Evolutionary conservation across 2,888 invertebrate genomes (phyloP), one percentile per base, ranked within the genome.

Genomic region (Drosophila dives): DNA sequence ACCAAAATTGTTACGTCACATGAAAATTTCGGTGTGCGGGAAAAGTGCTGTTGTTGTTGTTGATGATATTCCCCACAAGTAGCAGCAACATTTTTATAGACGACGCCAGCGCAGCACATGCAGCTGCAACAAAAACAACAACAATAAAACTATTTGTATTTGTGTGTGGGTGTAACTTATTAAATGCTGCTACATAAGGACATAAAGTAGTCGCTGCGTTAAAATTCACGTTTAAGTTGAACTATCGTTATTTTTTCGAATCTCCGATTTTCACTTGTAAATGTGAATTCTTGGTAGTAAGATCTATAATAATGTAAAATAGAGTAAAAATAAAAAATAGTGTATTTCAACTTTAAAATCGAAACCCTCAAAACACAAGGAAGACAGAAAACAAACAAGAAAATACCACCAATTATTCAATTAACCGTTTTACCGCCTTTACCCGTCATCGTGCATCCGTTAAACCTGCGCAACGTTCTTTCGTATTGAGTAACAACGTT

Each of bases 271-370:
- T 85, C 85, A 85, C 83, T 85, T 87, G 76, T 83, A 85, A 83
- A 83, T 85, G 87, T 85, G 87, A 85, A 87, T 85, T 72, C 79
- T 85, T 87, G 85, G 83, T 75, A 85, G 83, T 87, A 85, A 85
- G 85, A 83, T 87, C 85, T 85, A 83, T 85, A 85, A 81, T 83
- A 83, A 73, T 80, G 56, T 78, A 81, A 78, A 73, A 77, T 42
- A 56, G 5, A 45, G 26, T 58, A 64, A 73, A 70, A 81, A 76
- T 67, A 38, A 81, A 85, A 80, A 81, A 78, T 82, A 85, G 71
- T 80, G 70, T 77, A 80, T 76, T 75, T 75, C 40, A 71, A 72
- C 60, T 66, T 48, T 59, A 40, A 83, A 81, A 80, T 83, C 87
- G 85, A 81, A 85, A 87, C 85, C 75, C 75, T 75, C 81, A 70